Evolutionary conservation across 2,888 invertebrate genomes (phyloP).

Genomic region (Hypomecis atomaria): DNA sequence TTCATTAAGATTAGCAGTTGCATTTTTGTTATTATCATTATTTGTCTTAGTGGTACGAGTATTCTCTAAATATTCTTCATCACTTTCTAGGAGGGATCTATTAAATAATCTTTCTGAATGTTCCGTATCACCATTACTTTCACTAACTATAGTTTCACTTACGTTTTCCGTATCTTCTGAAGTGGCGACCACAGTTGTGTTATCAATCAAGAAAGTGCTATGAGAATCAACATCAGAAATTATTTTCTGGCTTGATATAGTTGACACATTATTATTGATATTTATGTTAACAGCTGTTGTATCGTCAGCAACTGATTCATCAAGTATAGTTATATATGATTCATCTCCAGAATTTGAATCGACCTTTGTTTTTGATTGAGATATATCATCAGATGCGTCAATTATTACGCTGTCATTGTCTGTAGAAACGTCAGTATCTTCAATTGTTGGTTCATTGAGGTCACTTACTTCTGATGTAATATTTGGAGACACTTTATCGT

Average conservation of each 20-base stretch:
- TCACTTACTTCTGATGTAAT: background rate
- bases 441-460: background rate
- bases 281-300: background rate
- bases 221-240: background rate
- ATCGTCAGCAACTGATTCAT: background rate
- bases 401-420: background rate
- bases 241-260: background rate
- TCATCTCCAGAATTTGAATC: background rate
- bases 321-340: background rate
- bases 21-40: background rate
- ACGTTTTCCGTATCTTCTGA: background rate
- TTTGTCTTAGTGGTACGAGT: background rate
- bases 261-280: background rate
- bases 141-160: background rate
- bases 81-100: constrained; percentile 6
- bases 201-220: background rate
- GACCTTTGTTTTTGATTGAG: background rate
- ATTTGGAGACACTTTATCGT: background rate
- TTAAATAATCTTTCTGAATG: background rate
- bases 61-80: background rate
- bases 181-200: background rate
- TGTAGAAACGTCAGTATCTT: background rate
- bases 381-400: background rate
- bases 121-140: background rate
- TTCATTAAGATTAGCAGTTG: too few relatives aligned